These are phyloP conservation scores for Sardinella longiceps DNA, from an alignment of 2,797 vertebrate genomes.

Conservation along the genomic window DNA sequence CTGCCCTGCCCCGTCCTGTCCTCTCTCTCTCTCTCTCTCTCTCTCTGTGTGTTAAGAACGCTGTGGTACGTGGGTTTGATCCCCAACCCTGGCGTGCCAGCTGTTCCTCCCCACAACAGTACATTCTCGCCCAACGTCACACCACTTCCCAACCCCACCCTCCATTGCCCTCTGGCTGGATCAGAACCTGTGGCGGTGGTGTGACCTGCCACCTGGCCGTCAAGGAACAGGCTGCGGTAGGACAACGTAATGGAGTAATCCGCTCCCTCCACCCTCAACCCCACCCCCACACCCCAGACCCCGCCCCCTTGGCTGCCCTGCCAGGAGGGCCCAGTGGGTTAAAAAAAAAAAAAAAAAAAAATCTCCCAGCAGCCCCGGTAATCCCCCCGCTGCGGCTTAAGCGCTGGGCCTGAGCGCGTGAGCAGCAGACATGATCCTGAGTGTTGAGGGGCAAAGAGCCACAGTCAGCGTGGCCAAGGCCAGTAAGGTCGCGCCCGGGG, in stretches of 20 bases:
- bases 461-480: background rate
- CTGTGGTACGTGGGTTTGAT: background rate
- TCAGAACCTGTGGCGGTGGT: background rate
- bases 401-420: conserved; percentile 38
- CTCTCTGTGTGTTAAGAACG: background rate
- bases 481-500: background rate
- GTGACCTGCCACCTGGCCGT: conserved; percentile 11
- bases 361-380: conserved; percentile 41
- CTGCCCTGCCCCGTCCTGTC: background rate
- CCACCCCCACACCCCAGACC: background rate
- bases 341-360: too few species aligned
- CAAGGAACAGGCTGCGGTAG: background rate
- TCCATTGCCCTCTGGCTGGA: background rate
- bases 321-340: background rate
- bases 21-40: background rate
- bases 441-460: background rate
- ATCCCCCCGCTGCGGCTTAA: conserved; percentile 43
- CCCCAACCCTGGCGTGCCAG: background rate
- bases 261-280: background rate
- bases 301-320: background rate
- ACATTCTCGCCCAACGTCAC: background rate
- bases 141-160: background rate
- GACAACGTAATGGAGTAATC: conserved; percentile 1
- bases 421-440: conserved; percentile 18
- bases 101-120: background rate